phyloP scores from a whole-genome alignment of 2,888 invertebrate genomes.

The Chirona hameri region DNA sequence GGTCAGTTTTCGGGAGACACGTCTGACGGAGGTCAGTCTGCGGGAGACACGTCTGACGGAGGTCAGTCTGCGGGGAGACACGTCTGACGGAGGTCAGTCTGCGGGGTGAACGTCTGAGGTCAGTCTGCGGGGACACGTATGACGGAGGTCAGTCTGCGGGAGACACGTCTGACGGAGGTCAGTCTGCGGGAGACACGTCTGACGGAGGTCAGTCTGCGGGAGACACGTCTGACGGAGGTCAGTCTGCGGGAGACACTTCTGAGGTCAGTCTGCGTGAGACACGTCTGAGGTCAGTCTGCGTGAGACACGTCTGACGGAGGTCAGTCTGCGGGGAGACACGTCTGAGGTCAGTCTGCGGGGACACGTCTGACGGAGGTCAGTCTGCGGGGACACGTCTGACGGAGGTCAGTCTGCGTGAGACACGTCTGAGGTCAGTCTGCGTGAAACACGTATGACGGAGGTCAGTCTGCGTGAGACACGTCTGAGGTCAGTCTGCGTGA shows the following conservation, averaged over 20 bases:
- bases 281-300: constrained; percentile 59
- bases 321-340: constrained; percentile 37
- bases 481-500: constrained; percentile 56
- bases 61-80: constrained; percentile 43
- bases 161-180: constrained; percentile 73
- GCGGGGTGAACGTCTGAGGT: constrained; percentile 60
- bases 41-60: constrained; percentile 69
- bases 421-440: constrained; percentile 61
- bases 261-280: constrained; percentile 56
- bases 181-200: background rate
- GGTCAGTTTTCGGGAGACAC: constrained; percentile 43
- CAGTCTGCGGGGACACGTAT: constrained; percentile 23
- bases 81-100: constrained; percentile 68
- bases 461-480: constrained; percentile 41
- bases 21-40: constrained; percentile 66
- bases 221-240: constrained; percentile 73
- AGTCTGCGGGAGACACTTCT: background rate
- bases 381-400: constrained; percentile 52
- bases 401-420: constrained; percentile 55
- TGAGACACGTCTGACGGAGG: constrained; percentile 72
- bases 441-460: constrained; percentile 71
- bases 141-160: constrained; percentile 60
- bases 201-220: constrained; percentile 60
- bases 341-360: constrained; percentile 56
- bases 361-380: constrained; percentile 70